Base-by-base conservation (phyloP, 2,888 invertebrate species). In the Hetaerina titia region DNA sequence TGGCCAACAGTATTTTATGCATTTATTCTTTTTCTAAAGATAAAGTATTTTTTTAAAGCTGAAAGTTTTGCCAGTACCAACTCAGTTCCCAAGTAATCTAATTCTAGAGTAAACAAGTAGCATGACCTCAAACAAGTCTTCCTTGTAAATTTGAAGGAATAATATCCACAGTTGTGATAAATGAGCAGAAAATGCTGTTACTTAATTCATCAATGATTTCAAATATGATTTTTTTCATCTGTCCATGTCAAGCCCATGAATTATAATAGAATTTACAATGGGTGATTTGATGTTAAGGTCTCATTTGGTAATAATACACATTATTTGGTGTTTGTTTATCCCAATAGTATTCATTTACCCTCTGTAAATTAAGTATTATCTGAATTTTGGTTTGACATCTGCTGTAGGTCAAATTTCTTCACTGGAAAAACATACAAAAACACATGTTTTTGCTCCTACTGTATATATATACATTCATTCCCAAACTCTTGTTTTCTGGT, bases 111-210 rank as follows among this genome's bases (percentile, higher is more conserved):
- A 57, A 58, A 89, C 22, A 92, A 69, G 56, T 69, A 69, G 69
- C 69, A 74, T 69, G 69, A 92, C 69, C 19, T 56, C 92, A 92
- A 92, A 63, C 45, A 69, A 74, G 92, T 92, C 92, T 92, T 92
- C 92, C 92, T 92, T 64, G 45, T n/a, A 45, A 92, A 57, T 92
- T 69, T 92, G 9, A 58, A 64, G 56, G 64, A 22, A 45, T 31
- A 56, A 56, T 25, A 74, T 74, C 45, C n/a, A 92, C 69, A 92
- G 56, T 58, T 89, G 92, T 69, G 56, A 92, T 56, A 69, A 56
- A 56, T 69, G 57, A 69, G 69, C 56, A 19, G 11, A 69, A 69
- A 69, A 64, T 64, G 69, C 56, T 74, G 13, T 89, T 31, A 74
- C 22, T 69, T 92, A 74, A 74, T 13, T 56, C 56, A 92, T 56